Conservation (phyloP, 2,888 invertebrate species). For the Encarsia formosa region DNA sequence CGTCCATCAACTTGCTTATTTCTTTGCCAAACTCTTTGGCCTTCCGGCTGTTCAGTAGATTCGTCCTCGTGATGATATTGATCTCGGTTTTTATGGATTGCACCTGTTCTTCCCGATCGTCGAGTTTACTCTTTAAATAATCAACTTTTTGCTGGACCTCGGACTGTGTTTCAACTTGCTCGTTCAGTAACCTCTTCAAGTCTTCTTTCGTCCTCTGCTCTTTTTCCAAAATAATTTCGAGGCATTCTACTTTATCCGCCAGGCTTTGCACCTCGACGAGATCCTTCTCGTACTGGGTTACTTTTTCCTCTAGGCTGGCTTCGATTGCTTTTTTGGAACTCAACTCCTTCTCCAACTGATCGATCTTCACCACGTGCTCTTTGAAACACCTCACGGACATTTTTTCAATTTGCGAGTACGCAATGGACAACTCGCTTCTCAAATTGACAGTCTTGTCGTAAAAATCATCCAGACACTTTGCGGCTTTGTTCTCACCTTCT, state of each 20-base stretch:
- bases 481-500: conserved; percentile 29
- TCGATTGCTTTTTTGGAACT: conserved; percentile 26
- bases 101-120: conserved; percentile 35
- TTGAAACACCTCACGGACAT: conserved; percentile 26
- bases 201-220: conserved; percentile 31
- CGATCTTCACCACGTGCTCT: conserved; percentile 35
- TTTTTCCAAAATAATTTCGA: conserved; percentile 30
- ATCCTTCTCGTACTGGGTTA: conserved; percentile 28
- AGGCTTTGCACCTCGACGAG: conserved; percentile 27
- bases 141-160: conserved; percentile 33
- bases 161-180: conserved; percentile 30
- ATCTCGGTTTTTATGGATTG: conserved; percentile 30
- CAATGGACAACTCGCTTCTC: conserved; percentile 32
- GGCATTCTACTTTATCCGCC: conserved; percentile 32
- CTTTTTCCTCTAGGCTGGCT: conserved; percentile 26
- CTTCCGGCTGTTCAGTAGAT: conserved; percentile 32
- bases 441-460: conserved; percentile 30
- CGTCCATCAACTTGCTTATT: conserved; percentile 30
- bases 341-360: conserved; percentile 33
- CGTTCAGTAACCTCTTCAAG: conserved; percentile 28
- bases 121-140: conserved; percentile 29
- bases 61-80: conserved; percentile 24
- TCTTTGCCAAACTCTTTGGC: conserved; percentile 32
- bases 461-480: conserved; percentile 31
- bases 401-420: conserved; percentile 31